Conservation (phyloP, 2,113 vertebrate genomes). For the Macrotus californicus region DNA sequence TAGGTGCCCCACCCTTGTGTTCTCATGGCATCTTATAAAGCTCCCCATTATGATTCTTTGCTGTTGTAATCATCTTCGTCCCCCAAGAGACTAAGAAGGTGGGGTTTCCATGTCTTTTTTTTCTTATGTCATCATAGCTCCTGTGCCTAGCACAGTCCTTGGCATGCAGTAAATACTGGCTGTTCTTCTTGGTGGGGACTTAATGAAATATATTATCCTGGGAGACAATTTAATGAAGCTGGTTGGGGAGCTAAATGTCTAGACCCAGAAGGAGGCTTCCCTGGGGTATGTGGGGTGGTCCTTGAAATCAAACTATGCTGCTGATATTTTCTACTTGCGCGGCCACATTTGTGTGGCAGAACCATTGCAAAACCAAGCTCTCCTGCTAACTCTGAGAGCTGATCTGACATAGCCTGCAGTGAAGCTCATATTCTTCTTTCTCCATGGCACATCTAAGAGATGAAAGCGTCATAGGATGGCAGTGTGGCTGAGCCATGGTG, state of each 20-base stretch:
- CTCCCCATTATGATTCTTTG: conserved; percentile 4
- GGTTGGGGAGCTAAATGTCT: neutral
- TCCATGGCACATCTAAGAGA: neutral
- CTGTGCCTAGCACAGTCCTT: neutral
- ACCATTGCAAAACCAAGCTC: neutral
- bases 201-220: neutral
- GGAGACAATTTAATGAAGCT: neutral
- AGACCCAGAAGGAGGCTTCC: neutral
- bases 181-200: neutral
- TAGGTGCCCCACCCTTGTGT: neutral
- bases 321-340: neutral
- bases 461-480: neutral
- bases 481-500: neutral
- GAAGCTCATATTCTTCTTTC: neutral
- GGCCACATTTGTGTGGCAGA: neutral
- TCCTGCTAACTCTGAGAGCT: neutral
- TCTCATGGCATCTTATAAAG: neutral
- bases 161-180: neutral
- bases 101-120: neutral
- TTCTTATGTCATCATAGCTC: neutral
- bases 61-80: neutral
- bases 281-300: neutral
- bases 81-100: neutral
- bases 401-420: neutral
- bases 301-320: neutral